Evolutionary conservation across 2,888 invertebrate genomes (phyloP), one percentile per base, ranked within the genome.

Genomic region (Sepiola atlantica): DNA sequence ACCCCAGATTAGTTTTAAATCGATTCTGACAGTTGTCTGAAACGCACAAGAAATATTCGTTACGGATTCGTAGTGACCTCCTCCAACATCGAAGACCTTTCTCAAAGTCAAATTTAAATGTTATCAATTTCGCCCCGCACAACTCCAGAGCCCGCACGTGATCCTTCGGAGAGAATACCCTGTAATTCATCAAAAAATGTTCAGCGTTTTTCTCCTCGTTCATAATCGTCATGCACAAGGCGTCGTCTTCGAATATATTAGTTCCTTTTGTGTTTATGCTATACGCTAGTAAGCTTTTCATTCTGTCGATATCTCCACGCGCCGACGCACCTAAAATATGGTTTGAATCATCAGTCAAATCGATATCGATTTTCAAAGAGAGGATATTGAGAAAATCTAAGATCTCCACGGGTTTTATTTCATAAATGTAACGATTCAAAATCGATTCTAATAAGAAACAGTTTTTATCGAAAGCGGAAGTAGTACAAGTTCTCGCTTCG

Each of bases 401-500:
- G 10, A 8, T 61, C 2, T 12, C n/a, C 2, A n/a, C 45, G 45
- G 45, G 8, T n/a, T n/a, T 2, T 45, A 45, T 45, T 45, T 45
- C 45, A 28, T n/a, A 45, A 45, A 45, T 45, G 45, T 45, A 77
- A 28, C 45, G 45, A 1, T 18, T 77, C 12, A 77, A n/a, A n/a
- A 77, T 28, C 10, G 28, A 77, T 14, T 14, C 10, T 28, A n/a
- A 77, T 0, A 14, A n/a, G 12, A 3, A 18, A n/a, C 28, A 77
- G 10, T n/a, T 16, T 2, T 77, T 77, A 6, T 77, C 10, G 0
- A n/a, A 77, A 0, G 77, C n/a, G n/a, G 2, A n/a, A 12, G 28
- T 1, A 12, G 77, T 1, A n/a, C 8, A 12, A n/a, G 10, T 8
- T 0, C 1, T n/a, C 28, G 14, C 77, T n/a, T 12, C 0, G 0